A percentile compares a stretch with the other conserved stretches of the same genome.
Evolutionary conservation across 2,113 vertebrate species (phyloP).

Genomic region (Oostethus manadensis): DNA sequence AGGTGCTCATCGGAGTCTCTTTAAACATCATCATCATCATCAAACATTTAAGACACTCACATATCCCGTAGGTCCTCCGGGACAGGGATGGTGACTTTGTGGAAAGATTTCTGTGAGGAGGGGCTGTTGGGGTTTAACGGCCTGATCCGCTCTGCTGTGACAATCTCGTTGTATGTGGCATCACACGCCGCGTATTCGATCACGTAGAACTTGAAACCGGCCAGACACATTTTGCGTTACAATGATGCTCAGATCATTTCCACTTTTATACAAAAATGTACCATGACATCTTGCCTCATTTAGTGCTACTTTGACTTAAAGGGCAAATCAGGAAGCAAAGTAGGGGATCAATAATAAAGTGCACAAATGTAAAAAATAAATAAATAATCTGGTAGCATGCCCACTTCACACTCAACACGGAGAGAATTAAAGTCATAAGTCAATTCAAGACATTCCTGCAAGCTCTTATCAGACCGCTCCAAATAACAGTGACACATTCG

Average conservation of each 20-base stretch:
- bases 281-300: too few relatives aligned
- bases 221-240: not conserved
- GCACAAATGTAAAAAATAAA: not conserved
- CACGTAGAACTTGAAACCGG: constrained; percentile 80
- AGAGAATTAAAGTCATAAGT: constrained; percentile 52
- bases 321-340: too few relatives aligned
- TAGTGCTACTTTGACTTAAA: too few relatives aligned
- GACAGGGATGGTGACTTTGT: constrained; percentile 81
- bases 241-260: not conserved
- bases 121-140: constrained; percentile 86
- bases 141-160: constrained; percentile 85
- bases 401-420: constrained; percentile 20
- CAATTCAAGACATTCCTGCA: constrained; percentile 51
- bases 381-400: constrained; percentile 10
- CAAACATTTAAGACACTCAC: constrained; percentile 67
- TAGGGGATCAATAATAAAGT: too few relatives aligned
- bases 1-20: not conserved
- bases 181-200: constrained; percentile 90
- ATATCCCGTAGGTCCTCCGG: constrained; percentile 86
- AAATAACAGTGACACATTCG: constrained; percentile 44
- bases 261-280: too few relatives aligned
- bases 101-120: constrained; percentile 79
- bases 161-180: constrained; percentile 90
- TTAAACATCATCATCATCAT: not conserved
- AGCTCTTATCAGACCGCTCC: constrained; percentile 49